Conservation (phyloP, 2,888 invertebrate species). For the Chirona hameri region DNA sequence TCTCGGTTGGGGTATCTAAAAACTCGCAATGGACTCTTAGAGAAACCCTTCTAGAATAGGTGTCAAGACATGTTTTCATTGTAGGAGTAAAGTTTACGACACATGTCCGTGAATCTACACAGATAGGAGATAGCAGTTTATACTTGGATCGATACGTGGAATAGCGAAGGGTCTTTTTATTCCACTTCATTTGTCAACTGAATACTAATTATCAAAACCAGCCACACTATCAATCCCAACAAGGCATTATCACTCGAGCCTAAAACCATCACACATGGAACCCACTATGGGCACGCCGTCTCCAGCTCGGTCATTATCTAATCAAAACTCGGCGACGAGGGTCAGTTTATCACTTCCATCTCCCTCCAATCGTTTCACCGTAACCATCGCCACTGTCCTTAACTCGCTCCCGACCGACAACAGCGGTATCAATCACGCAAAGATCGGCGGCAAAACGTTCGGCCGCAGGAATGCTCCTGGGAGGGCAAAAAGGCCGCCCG, state of each 20-base stretch:
- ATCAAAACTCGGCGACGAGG: neutral
- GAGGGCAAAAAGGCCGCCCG: neutral
- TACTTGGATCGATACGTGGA: neutral
- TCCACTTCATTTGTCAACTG: neutral
- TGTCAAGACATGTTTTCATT: no score
- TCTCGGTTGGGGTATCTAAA: no score
- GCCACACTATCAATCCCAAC: neutral
- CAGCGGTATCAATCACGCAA: neutral
- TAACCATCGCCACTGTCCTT: no score
- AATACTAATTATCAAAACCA: neutral
- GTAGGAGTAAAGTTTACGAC: no score
- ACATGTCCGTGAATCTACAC: neutral
- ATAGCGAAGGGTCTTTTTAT: neutral
- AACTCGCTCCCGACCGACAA: neutral
- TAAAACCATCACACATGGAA: neutral
- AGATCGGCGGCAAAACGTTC: neutral
- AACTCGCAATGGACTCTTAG: no score
- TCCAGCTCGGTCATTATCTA: no score
- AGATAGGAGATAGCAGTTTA: neutral
- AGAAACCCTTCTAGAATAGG: no score
- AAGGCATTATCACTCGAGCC: neutral
- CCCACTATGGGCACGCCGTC: neutral
- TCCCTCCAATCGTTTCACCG: no score
- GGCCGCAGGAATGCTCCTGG: neutral
- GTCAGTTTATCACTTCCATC: neutral